Percentiles rank a stretch among this genome's conserved stretches.
These are phyloP conservation scores for Cinclus cinclus DNA, from an alignment of 2,113 vertebrate genomes.

Conservation along the genomic window DNA sequence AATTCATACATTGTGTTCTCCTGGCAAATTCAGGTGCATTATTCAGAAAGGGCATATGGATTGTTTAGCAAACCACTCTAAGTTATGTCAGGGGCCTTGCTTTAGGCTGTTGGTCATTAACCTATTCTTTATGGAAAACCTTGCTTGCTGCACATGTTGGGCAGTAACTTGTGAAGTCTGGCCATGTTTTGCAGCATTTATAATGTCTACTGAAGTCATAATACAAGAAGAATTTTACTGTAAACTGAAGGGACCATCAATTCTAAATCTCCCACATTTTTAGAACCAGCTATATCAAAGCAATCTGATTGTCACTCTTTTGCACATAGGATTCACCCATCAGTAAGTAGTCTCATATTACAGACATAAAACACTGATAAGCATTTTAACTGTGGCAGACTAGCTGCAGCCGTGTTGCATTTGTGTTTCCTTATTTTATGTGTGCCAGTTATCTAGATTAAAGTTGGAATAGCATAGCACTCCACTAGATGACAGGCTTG, in stretches of 20 bases:
- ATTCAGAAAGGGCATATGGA: slow-evolving; percentile 1
- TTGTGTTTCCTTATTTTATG: slow-evolving; percentile 72
- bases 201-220: slow-evolving; percentile 54
- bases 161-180: slow-evolving; percentile 29
- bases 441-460: slow-evolving; percentile 69
- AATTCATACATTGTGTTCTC: not conserved
- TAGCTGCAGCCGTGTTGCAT: slow-evolving; percentile 71
- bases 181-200: slow-evolving; percentile 6
- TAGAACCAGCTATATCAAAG: slow-evolving; percentile 71
- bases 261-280: slow-evolving; percentile 65
- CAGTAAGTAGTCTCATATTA: slow-evolving; percentile 67
- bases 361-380: slow-evolving; percentile 73
- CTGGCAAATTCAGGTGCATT: not conserved
- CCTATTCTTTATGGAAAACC: not conserved
- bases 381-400: slow-evolving; percentile 64
- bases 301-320: slow-evolving; percentile 60
- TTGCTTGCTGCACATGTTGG: not conserved
- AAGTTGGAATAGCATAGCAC: slow-evolving; percentile 70
- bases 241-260: slow-evolving; percentile 65
- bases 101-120: slow-evolving; percentile 26
- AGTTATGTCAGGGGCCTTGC: slow-evolving; percentile 2
- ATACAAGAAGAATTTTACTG: slow-evolving; percentile 57
- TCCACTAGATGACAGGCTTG: slow-evolving; percentile 75
- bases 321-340: slow-evolving; percentile 51
- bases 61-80: not conserved